Conservation (phyloP, 2,113 vertebrate species). For the Nyctereutes procyonoides region DNA sequence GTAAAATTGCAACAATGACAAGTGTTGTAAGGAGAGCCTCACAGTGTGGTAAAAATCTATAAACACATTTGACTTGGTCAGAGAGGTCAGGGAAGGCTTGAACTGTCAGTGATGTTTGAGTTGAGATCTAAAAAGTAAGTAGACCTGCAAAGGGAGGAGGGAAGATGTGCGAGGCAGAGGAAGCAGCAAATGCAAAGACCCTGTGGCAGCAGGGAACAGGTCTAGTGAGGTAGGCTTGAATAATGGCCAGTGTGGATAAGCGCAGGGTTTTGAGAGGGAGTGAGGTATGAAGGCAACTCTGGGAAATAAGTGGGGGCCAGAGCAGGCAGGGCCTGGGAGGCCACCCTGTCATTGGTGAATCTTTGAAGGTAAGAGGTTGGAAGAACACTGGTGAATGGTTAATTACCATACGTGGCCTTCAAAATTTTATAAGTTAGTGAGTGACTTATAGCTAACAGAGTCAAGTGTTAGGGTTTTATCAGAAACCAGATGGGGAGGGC, state of each 20-base stretch:
- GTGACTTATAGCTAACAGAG: neutral
- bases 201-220: neutral
- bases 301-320: neutral
- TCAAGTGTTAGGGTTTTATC: neutral
- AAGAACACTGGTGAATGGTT: neutral
- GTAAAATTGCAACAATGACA: accelerated
- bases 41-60: neutral
- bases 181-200: neutral
- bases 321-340: neutral
- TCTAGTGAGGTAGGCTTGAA: neutral
- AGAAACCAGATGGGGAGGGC: neutral
- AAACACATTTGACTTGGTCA: neutral
- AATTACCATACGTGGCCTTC: neutral
- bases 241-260: neutral
- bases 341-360: neutral
- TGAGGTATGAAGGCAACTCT: neutral
- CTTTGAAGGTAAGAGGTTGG: neutral
- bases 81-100: neutral
- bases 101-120: neutral
- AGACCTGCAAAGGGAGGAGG: neutral
- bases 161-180: neutral
- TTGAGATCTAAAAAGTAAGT: neutral
- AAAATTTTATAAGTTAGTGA: neutral
- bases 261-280: too few species aligned
- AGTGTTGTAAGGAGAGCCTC: too few species aligned